Evolutionary conservation across 1,140 invertebrate genomes (phyloP), one percentile per base, ranked within the genome.

Genomic region (Drosophila gunungcola): DNA sequence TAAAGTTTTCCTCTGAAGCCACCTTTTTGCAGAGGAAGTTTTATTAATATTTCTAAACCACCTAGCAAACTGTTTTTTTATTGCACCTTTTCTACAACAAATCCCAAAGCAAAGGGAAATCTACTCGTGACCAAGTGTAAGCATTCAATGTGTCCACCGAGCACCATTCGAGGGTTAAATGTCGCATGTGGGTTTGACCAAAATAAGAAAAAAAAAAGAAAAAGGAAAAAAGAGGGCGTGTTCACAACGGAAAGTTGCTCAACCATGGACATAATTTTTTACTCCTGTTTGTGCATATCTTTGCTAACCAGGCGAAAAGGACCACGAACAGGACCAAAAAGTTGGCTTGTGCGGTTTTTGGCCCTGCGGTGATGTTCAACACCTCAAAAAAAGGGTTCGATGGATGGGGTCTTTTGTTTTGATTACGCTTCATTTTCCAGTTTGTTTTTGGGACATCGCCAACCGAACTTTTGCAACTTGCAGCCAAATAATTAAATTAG

Each of bases 401-500:
- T 9, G 52, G 29, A 13, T 9, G 36, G 13, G 46, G 29, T 32
- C 38, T 27, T 72, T 75, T 53, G 70, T 76, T 76, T 76, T 76
- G 73, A 68, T 77, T 65, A 64, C 58, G 80, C 74, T 69, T 58
- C 51, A 70, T 80, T 78, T 64, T 61, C 38, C 60, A 41, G 60
- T 56, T 64, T 57, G 54, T 60, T 76, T 54, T 49, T 21, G 16
- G 36, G 65, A 45, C 64, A 38, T 25, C n/a, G n/a, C 29, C 10
- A 3, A 38, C 7, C 27, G 61, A 65, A 82, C 53, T 60, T 70
- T 82, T 60, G 68, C 62, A 54, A 74, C 63, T 86, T 78, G 83
- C 69, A 75, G 80, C 74, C 78, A 61, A 88, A 88, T 89, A 89
- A 89, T 83, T 88, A 72, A 88, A 88, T 88, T 88, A 88, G 67